A percentile compares a stretch with the other conserved stretches of the same genome.
Conservation (phyloP, 2,888 invertebrate genomes). For the Xiphydria camelus region DNA sequence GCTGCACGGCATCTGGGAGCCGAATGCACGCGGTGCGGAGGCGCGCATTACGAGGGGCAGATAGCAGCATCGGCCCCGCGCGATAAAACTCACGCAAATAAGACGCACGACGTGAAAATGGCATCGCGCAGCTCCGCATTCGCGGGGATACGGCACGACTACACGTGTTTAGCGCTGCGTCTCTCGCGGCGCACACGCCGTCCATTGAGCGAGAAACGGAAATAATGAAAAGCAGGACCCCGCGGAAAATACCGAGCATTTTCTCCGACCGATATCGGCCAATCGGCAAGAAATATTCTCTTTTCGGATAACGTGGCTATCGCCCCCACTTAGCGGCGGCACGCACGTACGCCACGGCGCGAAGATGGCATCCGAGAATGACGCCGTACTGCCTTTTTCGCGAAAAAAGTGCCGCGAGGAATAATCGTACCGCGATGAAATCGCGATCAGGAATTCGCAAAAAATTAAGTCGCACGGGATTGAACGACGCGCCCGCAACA, state of each 20-base stretch:
- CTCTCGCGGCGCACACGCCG: slow-evolving; percentile 1
- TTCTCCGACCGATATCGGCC: no score
- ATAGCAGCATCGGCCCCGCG: no score
- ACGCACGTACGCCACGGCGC: slow-evolving; percentile 44
- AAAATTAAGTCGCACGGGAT: no score
- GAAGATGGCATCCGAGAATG: slow-evolving; percentile 53
- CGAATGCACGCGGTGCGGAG: no score
- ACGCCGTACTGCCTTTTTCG: slow-evolving; percentile 41
- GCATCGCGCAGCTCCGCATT: slow-evolving; percentile 40
- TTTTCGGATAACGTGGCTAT: slow-evolving; percentile 35
- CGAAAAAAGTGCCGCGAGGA: slow-evolving; percentile 2
- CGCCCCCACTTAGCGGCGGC: slow-evolving; percentile 37
- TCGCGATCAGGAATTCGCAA: no score
- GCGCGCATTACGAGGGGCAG: no score
- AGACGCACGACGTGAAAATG: no score
- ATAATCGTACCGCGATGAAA: no score
- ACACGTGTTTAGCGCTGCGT: slow-evolving; percentile 12
- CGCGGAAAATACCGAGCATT: not conserved
- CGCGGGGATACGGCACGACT: slow-evolving; percentile 9
- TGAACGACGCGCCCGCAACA: no score
- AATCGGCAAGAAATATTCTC: no score
- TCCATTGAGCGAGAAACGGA: not conserved
- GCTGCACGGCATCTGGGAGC: no score
- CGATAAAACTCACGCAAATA: no score
- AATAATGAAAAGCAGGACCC: not conserved